A percentile compares a stretch with the other conserved stretches of the same genome.
phyloP scores from a whole-genome alignment of 1,140 invertebrate genomes.

The Mamestra configurata region DNA sequence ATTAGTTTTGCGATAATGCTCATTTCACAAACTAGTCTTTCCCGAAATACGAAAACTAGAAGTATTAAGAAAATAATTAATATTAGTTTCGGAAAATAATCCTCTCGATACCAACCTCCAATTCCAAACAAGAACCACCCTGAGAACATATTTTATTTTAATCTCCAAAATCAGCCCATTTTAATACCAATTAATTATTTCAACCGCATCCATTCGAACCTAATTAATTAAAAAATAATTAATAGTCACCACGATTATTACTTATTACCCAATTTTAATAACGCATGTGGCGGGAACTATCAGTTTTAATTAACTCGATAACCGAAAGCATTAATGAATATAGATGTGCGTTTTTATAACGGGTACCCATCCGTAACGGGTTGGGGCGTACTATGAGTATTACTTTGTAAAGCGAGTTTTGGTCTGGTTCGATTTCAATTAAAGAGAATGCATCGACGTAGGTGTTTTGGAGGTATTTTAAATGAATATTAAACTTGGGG shows the following conservation, averaged over 20 bases:
- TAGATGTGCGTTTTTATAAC: conserved; percentile 41
- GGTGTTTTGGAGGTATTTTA: too few species aligned
- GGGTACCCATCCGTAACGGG: too few species aligned
- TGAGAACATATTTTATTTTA: neutral
- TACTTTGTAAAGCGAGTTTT: neutral
- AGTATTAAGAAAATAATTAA: too few species aligned
- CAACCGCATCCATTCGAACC: conserved; percentile 2
- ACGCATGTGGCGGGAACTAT: conserved; percentile 34
- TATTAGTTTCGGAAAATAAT: neutral
- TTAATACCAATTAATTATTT: conserved; percentile 27
- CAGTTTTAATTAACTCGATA: conserved; percentile 54
- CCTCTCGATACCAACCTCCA: neutral
- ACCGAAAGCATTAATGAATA: conserved; percentile 43
- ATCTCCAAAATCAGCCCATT: neutral
- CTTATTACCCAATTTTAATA: conserved; percentile 44
- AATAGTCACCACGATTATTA: conserved; percentile 28
- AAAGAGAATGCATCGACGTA: too few species aligned
- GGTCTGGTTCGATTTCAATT: neutral
- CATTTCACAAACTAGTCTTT: too few species aligned
- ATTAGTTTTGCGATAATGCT: too few species aligned
- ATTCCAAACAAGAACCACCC: neutral
- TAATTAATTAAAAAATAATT: conserved; percentile 46
- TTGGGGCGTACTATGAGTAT: neutral
- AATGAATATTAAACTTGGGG: too few species aligned
- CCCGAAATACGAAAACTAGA: too few species aligned